Percentiles rank a stretch among this genome's conserved stretches.
Evolutionary conservation across 1,140 invertebrate genomes (phyloP).

Genomic region (Drosophila ogumai): DNA sequence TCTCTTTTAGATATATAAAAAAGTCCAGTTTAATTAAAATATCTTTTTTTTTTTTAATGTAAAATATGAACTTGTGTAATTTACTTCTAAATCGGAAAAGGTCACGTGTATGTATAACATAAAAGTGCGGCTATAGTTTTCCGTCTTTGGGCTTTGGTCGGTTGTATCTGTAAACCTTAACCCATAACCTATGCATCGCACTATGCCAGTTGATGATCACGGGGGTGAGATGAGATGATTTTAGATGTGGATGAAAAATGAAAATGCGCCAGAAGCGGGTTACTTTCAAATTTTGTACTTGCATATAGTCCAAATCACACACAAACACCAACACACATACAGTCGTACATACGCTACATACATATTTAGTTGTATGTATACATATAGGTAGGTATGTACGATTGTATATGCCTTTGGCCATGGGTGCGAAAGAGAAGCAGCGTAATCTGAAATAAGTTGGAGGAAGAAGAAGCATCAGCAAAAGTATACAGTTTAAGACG

Average conservation of each 20-base stretch:
- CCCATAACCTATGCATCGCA: constrained; percentile 22
- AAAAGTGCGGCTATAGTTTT: constrained; percentile 50
- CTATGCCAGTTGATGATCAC: constrained; percentile 23
- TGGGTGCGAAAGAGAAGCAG: constrained; percentile 68
- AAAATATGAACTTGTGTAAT: constrained; percentile 8
- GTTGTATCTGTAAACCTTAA: constrained; percentile 8
- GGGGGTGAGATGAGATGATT: constrained; percentile 24
- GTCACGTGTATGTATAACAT: constrained; percentile 80
- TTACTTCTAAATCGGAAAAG: constrained; percentile 49
- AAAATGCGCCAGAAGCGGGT: constrained; percentile 77
- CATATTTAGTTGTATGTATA: constrained; percentile 54
- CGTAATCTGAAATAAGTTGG: constrained; percentile 82
- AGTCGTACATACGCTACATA: constrained; percentile 39
- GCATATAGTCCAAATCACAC: constrained; percentile 77
- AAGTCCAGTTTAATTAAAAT: background rate
- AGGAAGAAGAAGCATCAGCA: constrained; percentile 78
- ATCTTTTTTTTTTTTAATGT: background rate
- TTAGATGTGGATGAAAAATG: constrained; percentile 36
- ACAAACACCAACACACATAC: constrained; percentile 30
- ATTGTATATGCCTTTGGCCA: constrained; percentile 44
- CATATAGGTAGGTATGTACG: constrained; percentile 45
- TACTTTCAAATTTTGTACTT: constrained; percentile 81
- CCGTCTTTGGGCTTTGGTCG: constrained; percentile 26
- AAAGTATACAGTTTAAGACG: constrained; percentile 81
- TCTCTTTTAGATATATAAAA: too few relatives aligned